Percentiles rank a stretch among this genome's conserved stretches.
These are phyloP conservation scores for Drosophila littoralis DNA, from an alignment of 1,140 invertebrate genomes.

Conservation along the genomic window DNA sequence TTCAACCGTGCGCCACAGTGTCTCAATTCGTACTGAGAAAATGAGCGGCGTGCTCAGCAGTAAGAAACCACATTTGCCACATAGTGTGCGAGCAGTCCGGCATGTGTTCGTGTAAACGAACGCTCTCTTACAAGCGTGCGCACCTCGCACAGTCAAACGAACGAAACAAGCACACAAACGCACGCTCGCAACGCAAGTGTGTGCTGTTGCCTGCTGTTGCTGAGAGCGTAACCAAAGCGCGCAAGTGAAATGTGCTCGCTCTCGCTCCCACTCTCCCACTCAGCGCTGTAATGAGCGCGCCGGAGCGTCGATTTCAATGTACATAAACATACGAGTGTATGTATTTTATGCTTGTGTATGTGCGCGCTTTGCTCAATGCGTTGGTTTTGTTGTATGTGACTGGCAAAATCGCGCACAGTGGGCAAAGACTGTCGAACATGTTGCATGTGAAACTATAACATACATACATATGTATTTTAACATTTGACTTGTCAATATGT, in stretches of 20 bases:
- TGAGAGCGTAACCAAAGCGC: slow-evolving; percentile 41
- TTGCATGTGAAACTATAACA: background rate
- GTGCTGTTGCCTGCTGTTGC: slow-evolving; percentile 14
- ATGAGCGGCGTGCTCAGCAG: slow-evolving; percentile 39
- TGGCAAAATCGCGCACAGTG: slow-evolving; percentile 50
- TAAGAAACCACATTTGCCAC: slow-evolving; percentile 45
- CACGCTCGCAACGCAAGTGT: slow-evolving; percentile 38
- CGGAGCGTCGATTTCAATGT: slow-evolving; percentile 14
- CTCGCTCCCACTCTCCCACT: slow-evolving; percentile 48
- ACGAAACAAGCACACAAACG: slow-evolving; percentile 3
- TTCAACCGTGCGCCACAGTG: slow-evolving; percentile 76
- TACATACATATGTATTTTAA: background rate
- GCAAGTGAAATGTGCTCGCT: slow-evolving; percentile 47
- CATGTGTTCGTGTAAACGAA: slow-evolving; percentile 55
- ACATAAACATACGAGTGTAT: slow-evolving; percentile 6
- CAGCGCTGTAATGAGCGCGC: slow-evolving; percentile 38
- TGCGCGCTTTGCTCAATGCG: slow-evolving; percentile 17
- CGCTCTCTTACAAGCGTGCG: slow-evolving; percentile 63
- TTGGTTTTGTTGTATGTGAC: slow-evolving; percentile 46
- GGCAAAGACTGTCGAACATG: slow-evolving; percentile 6
- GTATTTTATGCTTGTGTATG: slow-evolving; percentile 11
- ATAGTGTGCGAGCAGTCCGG: slow-evolving; percentile 56
- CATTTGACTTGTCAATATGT: background rate
- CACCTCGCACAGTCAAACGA: slow-evolving; percentile 27
- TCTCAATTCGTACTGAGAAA: slow-evolving; percentile 68